Percentiles rank a stretch among this genome's conserved stretches.
Evolutionary conservation across 1,140 invertebrate species (phyloP).

Genomic region (Eumeta japonica): DNA sequence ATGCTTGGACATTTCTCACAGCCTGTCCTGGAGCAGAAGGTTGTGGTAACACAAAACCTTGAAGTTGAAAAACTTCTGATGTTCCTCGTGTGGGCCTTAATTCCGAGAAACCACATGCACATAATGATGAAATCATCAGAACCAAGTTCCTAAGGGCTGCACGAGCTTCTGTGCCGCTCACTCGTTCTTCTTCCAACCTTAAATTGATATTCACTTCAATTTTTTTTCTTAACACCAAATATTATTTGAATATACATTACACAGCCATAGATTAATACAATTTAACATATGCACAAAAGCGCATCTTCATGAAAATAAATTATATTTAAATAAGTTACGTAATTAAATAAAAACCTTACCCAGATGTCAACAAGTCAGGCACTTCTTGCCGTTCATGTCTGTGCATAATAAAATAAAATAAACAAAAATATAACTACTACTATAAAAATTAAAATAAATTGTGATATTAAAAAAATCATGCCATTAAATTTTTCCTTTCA

Average conservation of each 20-base stretch:
- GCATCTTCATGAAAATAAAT: slow-evolving; percentile 2
- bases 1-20: slow-evolving; percentile 92
- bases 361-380: slow-evolving; percentile 54
- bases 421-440: slow-evolving; percentile 13
- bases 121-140: slow-evolving; percentile 88
- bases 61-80: slow-evolving; percentile 88
- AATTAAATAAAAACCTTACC: slow-evolving; percentile 33
- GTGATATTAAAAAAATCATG: slow-evolving; percentile 10
- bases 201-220: slow-evolving; percentile 1
- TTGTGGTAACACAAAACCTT: slow-evolving; percentile 88
- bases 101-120: slow-evolving; percentile 90
- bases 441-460: slow-evolving; percentile 7
- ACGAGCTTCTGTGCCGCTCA: slow-evolving; percentile 73
- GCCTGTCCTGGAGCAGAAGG: slow-evolving; percentile 85
- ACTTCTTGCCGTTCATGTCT: slow-evolving; percentile 52
- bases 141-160: slow-evolving; percentile 92
- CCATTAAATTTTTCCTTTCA: neutral
- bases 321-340: slow-evolving; percentile 7
- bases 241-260: neutral
- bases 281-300: neutral
- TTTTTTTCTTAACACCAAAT: neutral
- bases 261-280: neutral
- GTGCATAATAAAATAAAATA: slow-evolving; percentile 47
- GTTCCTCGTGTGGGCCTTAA: slow-evolving; percentile 81
- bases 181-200: slow-evolving; percentile 74